Percentiles rank a stretch among this genome's conserved stretches.
These are phyloP conservation scores for Neodiprion pinetum DNA, from an alignment of 1,140 invertebrate genomes.

Conservation along the genomic window DNA sequence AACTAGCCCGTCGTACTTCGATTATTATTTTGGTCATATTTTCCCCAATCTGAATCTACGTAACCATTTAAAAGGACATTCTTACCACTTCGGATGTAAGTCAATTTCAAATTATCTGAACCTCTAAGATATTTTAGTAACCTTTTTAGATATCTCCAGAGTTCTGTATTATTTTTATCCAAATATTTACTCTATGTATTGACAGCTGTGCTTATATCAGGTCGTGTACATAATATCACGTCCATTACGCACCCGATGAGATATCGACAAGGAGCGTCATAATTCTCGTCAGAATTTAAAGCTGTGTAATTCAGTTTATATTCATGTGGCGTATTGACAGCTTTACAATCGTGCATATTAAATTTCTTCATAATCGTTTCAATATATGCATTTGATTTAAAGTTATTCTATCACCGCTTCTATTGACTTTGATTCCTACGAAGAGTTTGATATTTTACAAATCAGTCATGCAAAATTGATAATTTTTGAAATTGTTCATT, in stretches of 20 bases:
- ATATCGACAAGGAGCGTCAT: constrained; percentile 20
- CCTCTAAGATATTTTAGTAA: constrained; percentile 44
- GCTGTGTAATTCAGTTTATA: constrained; percentile 24
- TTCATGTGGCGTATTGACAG: constrained; percentile 24
- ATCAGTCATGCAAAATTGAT: constrained; percentile 24
- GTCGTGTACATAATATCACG: constrained; percentile 27
- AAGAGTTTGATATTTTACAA: constrained; percentile 28
- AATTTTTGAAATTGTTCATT: constrained; percentile 29
- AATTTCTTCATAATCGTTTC: constrained; percentile 29
- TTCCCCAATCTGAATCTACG: constrained; percentile 30
- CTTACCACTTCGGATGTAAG: constrained; percentile 24
- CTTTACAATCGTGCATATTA: constrained; percentile 28
- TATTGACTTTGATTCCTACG: constrained; percentile 28
- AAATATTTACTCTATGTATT: constrained; percentile 22
- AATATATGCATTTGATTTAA: constrained; percentile 25
- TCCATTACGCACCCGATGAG: constrained; percentile 29
- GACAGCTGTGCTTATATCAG: constrained; percentile 14
- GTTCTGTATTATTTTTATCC: constrained; percentile 28
- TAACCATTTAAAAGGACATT: constrained; percentile 27
- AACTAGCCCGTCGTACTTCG: constrained; percentile 33
- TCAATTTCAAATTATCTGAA: constrained; percentile 42
- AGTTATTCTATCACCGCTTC: constrained; percentile 20
- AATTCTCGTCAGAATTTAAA: constrained; percentile 18
- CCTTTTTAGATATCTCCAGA: constrained; percentile 41
- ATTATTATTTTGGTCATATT: constrained; percentile 21